These are phyloP conservation scores for Caenorhabditis elegans DNA, from an alignment of 1,140 invertebrate genomes.

Conservation along the genomic window WBcel235 BX284606.5:8395501-8396000, in stretches of 20 bases:
- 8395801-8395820: conserved; percentile 3
- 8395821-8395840: conserved; percentile 24
- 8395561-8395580: neutral
- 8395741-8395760: conserved; percentile 31
- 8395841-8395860: neutral
- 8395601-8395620: neutral
- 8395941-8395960: neutral
- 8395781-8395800: neutral
- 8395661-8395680: neutral
- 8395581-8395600: neutral
- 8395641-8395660: neutral
- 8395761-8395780: conserved; percentile 25
- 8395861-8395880: neutral
- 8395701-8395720: neutral
- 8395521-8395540: neutral
- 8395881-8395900: neutral
- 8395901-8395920: neutral
- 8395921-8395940: neutral
- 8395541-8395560: conserved; percentile 11
- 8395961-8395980: neutral
- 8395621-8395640: neutral
- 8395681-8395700: neutral
- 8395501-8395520: conserved; percentile 9
- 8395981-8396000: too few relatives aligned
- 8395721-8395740: neutral